phyloP scores from a whole-genome alignment of 2,797 vertebrate genomes.

The Scleropages formosus region DNA sequence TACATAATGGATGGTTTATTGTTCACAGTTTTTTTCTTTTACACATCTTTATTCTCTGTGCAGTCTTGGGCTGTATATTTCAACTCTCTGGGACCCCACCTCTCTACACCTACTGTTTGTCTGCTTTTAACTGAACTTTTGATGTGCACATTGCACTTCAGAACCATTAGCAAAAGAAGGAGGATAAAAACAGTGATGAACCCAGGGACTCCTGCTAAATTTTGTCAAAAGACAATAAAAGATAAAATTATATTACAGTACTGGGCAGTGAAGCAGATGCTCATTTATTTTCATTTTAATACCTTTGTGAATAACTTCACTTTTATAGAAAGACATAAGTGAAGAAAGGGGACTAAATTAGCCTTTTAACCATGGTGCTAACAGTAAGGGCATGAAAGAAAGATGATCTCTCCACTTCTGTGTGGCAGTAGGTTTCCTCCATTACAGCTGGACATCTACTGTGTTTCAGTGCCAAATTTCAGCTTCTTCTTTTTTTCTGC shows the following conservation, averaged over 20 bases:
- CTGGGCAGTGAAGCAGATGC: conserved; percentile 18
- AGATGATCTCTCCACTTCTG: conserved; percentile 16
- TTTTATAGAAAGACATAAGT: conserved; percentile 31
- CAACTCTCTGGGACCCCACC: background rate
- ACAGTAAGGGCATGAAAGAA: conserved; percentile 12
- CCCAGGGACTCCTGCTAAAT: conserved; percentile 17
- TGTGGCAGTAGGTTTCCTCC: conserved; percentile 7
- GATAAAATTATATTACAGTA: conserved; percentile 5
- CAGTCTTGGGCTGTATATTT: background rate
- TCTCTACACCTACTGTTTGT: conserved; percentile 12
- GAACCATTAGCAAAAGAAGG: conserved; percentile 19
- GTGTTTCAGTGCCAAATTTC: conserved; percentile 24
- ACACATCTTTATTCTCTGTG: background rate
- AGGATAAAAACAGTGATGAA: background rate
- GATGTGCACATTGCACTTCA: conserved; percentile 17
- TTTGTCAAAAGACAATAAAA: conserved; percentile 23
- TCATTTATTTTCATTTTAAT: conserved; percentile 24
- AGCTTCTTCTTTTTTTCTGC: background rate
- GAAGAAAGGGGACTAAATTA: conserved; percentile 17
- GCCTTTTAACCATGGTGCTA: conserved; percentile 13
- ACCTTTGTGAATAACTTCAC: conserved; percentile 32
- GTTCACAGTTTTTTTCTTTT: background rate
- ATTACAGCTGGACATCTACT: conserved; percentile 16
- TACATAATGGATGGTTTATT: background rate
- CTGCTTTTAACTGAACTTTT: conserved; percentile 28